Evolutionary conservation across 92 coral and sea anemone species (phyloP).

Genomic region (Heliopora coerulea): DNA sequence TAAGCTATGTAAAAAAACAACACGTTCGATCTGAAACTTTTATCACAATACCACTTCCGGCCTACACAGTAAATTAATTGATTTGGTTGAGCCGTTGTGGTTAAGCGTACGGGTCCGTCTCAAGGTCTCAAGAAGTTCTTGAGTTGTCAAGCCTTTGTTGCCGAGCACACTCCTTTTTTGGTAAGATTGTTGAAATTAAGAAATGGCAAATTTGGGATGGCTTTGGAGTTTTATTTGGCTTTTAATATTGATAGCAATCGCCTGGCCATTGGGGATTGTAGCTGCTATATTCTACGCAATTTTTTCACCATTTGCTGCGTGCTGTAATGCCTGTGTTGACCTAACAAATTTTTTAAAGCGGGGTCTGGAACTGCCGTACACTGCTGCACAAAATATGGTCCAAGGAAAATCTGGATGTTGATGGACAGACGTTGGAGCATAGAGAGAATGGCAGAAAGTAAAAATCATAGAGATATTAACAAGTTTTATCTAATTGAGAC

Average conservation of each 20-base stretch:
- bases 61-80: no score
- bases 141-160: no score
- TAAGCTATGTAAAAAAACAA: no score
- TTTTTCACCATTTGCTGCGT: conserved; percentile 92
- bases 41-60: no score
- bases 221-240: conserved; percentile 92
- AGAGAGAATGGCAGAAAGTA: not conserved
- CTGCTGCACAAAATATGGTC: conserved; percentile 89
- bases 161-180: no score
- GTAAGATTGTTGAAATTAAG: no score
- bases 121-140: no score
- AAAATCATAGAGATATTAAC: not conserved
- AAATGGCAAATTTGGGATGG: conserved; percentile 86
- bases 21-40: no score
- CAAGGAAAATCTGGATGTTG: conserved; percentile 80
- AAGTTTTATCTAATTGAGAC: not conserved
- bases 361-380: conserved; percentile 80
- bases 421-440: not conserved
- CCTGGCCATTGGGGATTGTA: conserved; percentile 90
- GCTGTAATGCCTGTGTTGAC: conserved; percentile 83
- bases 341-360: conserved; percentile 73
- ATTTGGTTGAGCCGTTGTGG: no score
- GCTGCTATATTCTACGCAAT: conserved; percentile 92
- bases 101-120: no score
- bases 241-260: conserved; percentile 63